Percentiles rank a stretch among this genome's conserved stretches.
Conservation (phyloP, 2,797 vertebrate species). For the Taeniopygia guttata region DNA sequence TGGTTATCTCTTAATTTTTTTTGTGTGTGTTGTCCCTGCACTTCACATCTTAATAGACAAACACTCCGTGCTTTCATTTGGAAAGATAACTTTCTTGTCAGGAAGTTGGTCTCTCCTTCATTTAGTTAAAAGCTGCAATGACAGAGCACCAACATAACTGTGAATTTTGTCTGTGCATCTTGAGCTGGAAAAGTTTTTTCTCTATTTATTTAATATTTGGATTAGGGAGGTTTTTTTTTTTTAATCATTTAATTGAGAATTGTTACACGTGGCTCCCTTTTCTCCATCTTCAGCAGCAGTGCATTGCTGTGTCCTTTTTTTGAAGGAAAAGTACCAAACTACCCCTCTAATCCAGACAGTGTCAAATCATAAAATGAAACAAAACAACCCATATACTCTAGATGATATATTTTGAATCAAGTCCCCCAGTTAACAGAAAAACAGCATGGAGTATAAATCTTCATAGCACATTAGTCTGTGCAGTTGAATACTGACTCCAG, state of each 20-base stretch:
- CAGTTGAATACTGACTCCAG: neutral
- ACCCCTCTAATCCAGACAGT: neutral
- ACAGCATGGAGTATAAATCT: neutral
- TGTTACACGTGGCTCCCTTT: neutral
- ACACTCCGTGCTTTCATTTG: neutral
- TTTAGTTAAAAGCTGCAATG: conserved; percentile 34
- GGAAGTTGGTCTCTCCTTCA: conserved; percentile 41
- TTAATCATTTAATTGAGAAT: neutral
- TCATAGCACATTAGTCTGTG: neutral
- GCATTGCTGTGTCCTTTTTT: neutral
- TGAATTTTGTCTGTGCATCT: conserved; percentile 39
- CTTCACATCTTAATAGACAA: conserved; percentile 10
- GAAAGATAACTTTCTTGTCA: conserved; percentile 18
- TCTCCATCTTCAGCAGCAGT: neutral
- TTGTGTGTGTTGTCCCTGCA: neutral
- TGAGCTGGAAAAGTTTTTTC: neutral
- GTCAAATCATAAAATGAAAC: neutral
- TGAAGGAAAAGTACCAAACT: neutral
- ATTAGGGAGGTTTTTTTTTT: neutral
- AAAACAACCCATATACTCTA: neutral
- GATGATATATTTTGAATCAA: neutral
- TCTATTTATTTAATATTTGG: neutral
- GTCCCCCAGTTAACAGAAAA: neutral
- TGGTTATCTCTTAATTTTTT: neutral
- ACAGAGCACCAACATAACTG: conserved; percentile 59